Percentiles rank a stretch among this genome's conserved stretches.
Conservation (phyloP, 1,140 invertebrate species). For the Zaprionus camerounensis region DNA sequence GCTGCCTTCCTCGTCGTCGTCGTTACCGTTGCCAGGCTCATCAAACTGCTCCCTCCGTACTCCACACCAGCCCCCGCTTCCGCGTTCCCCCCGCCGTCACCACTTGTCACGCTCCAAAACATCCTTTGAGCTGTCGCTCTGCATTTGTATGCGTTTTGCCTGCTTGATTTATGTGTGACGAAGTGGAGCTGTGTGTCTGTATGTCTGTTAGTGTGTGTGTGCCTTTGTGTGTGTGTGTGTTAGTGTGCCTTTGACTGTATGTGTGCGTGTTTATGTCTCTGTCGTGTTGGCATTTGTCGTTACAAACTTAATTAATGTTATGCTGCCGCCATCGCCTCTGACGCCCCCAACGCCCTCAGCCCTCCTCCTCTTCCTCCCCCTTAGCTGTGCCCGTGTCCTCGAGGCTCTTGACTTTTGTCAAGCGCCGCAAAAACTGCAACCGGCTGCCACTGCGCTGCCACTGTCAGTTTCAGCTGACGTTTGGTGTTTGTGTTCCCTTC, state of each 20-base stretch:
- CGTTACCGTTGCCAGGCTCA: slow-evolving; percentile 31
- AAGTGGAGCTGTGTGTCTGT: slow-evolving; percentile 3
- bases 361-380: too few relatives aligned
- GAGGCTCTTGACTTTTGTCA: slow-evolving; percentile 64
- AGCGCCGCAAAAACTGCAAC: slow-evolving; percentile 51
- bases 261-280: slow-evolving; percentile 51
- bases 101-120: slow-evolving; percentile 52
- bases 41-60: slow-evolving; percentile 19
- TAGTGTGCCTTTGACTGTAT: not conserved
- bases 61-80: not conserved
- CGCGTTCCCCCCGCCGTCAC: not conserved
- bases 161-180: slow-evolving; percentile 62
- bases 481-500: slow-evolving; percentile 43
- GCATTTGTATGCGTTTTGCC: slow-evolving; percentile 53
- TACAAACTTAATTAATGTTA: slow-evolving; percentile 75
- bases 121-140: slow-evolving; percentile 55
- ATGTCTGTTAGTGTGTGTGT: slow-evolving; percentile 13
- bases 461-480: slow-evolving; percentile 64
- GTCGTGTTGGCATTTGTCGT: slow-evolving; percentile 71
- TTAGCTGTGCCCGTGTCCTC: slow-evolving; percentile 40
- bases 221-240: not conserved
- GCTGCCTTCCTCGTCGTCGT: not conserved
- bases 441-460: slow-evolving; percentile 44
- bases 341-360: slow-evolving; percentile 5
- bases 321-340: slow-evolving; percentile 60